Conservation (phyloP, 1,140 invertebrate genomes). For the Sesamia nonagrioides region DNA sequence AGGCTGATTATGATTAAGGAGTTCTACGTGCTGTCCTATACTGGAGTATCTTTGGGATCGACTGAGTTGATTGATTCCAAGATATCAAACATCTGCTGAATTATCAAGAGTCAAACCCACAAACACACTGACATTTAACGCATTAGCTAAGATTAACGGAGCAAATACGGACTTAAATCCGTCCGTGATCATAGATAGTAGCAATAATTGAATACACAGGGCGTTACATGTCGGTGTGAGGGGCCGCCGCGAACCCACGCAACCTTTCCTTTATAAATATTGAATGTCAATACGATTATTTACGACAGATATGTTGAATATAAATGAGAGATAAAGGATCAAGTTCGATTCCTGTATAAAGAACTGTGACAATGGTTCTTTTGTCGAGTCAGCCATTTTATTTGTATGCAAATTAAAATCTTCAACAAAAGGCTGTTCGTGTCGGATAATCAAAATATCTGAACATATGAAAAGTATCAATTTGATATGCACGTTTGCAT, state of each 20-base stretch:
- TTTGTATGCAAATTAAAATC: constrained; percentile 83
- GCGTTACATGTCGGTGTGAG: constrained; percentile 57
- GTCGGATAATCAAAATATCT: constrained; percentile 66
- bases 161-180: constrained; percentile 38
- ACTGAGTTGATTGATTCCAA: background rate
- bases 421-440: constrained; percentile 65
- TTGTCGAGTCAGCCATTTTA: constrained; percentile 84
- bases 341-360: constrained; percentile 72
- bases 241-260: constrained; percentile 70
- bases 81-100: background rate
- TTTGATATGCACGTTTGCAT: constrained; percentile 48
- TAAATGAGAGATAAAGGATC: constrained; percentile 85
- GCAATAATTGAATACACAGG: constrained; percentile 39
- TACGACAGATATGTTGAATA: constrained; percentile 83
- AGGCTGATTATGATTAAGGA: too few species aligned
- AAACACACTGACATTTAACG: constrained; percentile 23
- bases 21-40: too few species aligned
- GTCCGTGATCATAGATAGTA: constrained; percentile 26
- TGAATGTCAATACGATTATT: constrained; percentile 83
- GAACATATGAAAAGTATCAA: constrained; percentile 45
- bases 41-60: too few species aligned
- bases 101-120: constrained; percentile 7
- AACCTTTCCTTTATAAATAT: constrained; percentile 85
- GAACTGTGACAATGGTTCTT: constrained; percentile 80
- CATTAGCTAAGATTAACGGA: constrained; percentile 16